These are phyloP conservation scores for Drosophila serrata DNA, from an alignment of 1,140 invertebrate species.

Conservation along the genomic window DNA sequence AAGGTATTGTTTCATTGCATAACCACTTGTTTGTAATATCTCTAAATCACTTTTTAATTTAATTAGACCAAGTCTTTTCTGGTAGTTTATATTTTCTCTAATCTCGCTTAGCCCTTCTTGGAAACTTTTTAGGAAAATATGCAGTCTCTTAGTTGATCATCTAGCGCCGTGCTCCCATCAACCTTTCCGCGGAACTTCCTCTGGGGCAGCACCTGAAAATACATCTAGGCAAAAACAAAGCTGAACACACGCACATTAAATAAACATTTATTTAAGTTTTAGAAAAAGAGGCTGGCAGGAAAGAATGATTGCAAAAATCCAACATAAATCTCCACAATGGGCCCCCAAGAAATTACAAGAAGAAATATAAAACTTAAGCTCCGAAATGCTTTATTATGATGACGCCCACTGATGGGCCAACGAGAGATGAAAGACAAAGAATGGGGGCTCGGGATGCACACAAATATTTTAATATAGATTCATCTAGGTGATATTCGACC, in stretches of 20 bases:
- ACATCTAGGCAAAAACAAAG: conserved; percentile 28
- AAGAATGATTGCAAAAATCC: conserved; percentile 81
- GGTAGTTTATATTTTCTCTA: neutral
- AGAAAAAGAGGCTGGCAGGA: conserved; percentile 22
- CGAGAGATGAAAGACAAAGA: conserved; percentile 53
- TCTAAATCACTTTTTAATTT: neutral
- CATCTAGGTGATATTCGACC: conserved; percentile 66
- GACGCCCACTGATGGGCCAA: conserved; percentile 69
- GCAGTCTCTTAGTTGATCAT: conserved; percentile 14
- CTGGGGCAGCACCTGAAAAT: conserved; percentile 61
- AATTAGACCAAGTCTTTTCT: neutral
- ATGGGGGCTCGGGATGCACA: neutral
- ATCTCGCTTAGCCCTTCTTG: conserved; percentile 10
- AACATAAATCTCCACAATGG: conserved; percentile 72
- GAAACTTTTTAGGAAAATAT: conserved; percentile 11
- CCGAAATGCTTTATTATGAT: conserved; percentile 73
- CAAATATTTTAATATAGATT: conserved; percentile 37
- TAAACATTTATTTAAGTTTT: conserved; percentile 74
- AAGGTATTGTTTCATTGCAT: neutral
- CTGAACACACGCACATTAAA: conserved; percentile 49
- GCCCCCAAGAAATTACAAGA: conserved; percentile 50
- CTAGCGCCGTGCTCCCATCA: conserved; percentile 10
- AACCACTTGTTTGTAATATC: neutral
- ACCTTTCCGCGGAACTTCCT: conserved; percentile 57
- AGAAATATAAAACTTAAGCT: conserved; percentile 65